Evolutionary conservation across 2,888 invertebrate species (phyloP).

Genomic region (Bombylius discolor): DNA sequence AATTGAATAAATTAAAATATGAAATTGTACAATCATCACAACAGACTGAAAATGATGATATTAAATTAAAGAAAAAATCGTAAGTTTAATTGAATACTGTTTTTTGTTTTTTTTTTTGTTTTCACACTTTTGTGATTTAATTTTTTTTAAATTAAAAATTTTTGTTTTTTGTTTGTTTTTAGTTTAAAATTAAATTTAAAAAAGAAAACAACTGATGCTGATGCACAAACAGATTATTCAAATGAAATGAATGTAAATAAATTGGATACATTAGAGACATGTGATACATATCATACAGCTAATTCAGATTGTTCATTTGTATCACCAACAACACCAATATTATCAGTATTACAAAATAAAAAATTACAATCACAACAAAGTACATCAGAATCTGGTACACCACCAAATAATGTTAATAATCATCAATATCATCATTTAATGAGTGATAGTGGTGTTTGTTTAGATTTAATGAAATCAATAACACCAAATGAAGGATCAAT

Average conservation of each 20-base stretch:
- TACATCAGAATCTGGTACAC: slow-evolving; percentile 14
- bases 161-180: slow-evolving; percentile 16
- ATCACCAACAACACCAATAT: slow-evolving; percentile 26
- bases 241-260: slow-evolving; percentile 16
- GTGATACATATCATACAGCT: slow-evolving; percentile 66
- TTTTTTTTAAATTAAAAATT: neutral
- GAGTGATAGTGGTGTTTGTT: slow-evolving; percentile 43
- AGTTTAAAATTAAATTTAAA: slow-evolving; percentile 58
- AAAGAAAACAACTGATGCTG: slow-evolving; percentile 40
- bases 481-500: slow-evolving; percentile 6
- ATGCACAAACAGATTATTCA: slow-evolving; percentile 25
- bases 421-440: slow-evolving; percentile 23
- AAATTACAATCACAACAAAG: slow-evolving; percentile 15
- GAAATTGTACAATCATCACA: slow-evolving; percentile 36
- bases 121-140: neutral
- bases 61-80: slow-evolving; percentile 41
- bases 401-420: neutral
- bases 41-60: slow-evolving; percentile 38
- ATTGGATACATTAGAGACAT: slow-evolving; percentile 36
- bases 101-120: neutral
- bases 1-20: slow-evolving; percentile 39
- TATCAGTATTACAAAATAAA: neutral
- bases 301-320: slow-evolving; percentile 42
- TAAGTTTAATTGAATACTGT: slow-evolving; percentile 21
- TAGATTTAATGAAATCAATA: slow-evolving; percentile 20